Conservation (phyloP, 2,113 vertebrate genomes). For the Gadus chalcogrammus region DNA sequence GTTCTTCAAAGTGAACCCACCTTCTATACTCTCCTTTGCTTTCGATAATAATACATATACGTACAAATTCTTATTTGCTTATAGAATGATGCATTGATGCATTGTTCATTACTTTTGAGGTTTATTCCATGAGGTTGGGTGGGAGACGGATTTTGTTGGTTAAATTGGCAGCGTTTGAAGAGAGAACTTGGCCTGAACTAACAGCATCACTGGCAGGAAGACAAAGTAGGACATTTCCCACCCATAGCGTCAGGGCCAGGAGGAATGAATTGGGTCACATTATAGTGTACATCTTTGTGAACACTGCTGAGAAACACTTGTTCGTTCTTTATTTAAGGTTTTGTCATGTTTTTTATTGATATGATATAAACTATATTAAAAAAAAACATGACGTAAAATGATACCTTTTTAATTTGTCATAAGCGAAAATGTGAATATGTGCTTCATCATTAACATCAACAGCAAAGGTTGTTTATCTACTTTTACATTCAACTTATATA, state of each 20-base stretch:
- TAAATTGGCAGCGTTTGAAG: slow-evolving; percentile 39
- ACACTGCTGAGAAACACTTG: neutral
- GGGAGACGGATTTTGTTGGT: neutral
- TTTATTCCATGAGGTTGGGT: no score
- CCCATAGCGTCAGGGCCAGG: slow-evolving; percentile 3
- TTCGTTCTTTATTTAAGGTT: neutral
- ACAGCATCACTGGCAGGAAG: slow-evolving; percentile 43
- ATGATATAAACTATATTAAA: neutral
- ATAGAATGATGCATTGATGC: no score
- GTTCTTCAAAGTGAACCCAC: no score
- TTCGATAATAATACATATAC: no score
- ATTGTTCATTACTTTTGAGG: no score
- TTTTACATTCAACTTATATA: no score
- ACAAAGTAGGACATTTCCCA: slow-evolving; percentile 49
- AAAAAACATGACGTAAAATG: neutral
- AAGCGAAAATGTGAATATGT: neutral
- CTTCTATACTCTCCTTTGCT: no score
- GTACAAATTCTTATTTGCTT: no score
- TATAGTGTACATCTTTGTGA: neutral
- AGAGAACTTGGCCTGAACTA: slow-evolving; percentile 42
- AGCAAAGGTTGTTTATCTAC: no score
- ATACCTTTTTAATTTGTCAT: neutral
- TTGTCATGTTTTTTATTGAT: neutral
- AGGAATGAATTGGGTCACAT: neutral
- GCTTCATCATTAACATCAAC: neutral